These are phyloP conservation scores for Dendrocopos noguchii DNA, from an alignment of 2,113 vertebrate species.

Conservation along the genomic window DNA sequence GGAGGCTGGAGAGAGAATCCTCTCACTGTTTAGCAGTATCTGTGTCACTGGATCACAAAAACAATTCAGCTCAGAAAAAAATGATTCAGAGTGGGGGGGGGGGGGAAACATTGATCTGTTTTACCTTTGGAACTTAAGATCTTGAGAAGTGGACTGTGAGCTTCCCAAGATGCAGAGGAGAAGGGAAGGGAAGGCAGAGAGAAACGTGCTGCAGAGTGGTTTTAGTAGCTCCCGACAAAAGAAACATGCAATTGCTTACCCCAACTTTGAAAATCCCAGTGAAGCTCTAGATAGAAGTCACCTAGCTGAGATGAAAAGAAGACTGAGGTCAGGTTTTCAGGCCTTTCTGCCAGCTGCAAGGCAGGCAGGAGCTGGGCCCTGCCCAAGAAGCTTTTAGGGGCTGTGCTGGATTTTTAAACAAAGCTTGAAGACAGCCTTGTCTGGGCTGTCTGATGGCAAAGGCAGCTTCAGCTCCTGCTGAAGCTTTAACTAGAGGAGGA, in stretches of 20 bases:
- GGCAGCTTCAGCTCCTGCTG: background rate
- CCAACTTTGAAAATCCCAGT: slow-evolving; percentile 99
- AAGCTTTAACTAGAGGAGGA: background rate
- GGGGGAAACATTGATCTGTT: background rate
- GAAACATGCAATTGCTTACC: slow-evolving; percentile 81
- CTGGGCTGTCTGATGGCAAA: background rate
- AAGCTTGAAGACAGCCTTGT: too few relatives aligned
- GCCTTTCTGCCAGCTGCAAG: background rate
- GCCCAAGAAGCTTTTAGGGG: background rate
- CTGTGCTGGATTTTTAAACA: background rate
- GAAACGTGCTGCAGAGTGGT: background rate
- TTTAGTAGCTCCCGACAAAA: background rate
- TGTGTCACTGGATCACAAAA: background rate
- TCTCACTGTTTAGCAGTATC: too few relatives aligned
- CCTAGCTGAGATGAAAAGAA: slow-evolving; percentile 86
- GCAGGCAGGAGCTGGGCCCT: background rate
- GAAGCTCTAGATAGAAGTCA: slow-evolving; percentile 99
- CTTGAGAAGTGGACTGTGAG: background rate
- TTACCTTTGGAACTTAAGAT: background rate
- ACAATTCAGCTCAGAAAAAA: background rate
- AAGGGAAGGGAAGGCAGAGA: background rate
- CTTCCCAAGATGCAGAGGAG: background rate
- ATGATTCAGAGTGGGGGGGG: background rate
- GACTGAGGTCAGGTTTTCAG: background rate
- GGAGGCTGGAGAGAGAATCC: too few relatives aligned